Conservation (phyloP, 2,888 invertebrate genomes). For the Dryobota labecula region DNA sequence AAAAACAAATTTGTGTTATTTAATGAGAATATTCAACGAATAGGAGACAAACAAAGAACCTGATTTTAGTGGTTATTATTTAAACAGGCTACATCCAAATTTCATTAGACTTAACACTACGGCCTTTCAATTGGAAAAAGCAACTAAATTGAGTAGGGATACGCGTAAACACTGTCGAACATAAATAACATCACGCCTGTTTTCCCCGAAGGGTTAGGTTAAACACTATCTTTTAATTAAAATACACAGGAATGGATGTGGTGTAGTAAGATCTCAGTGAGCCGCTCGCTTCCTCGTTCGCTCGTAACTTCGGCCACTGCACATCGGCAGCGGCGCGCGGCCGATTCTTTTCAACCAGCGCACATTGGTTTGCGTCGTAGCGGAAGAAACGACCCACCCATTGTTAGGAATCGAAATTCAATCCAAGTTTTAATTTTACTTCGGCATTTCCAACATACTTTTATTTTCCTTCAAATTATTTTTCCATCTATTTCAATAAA, state of each 20-base stretch:
- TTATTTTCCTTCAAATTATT: conserved; percentile 2
- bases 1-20: neutral
- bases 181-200: too few relatives aligned
- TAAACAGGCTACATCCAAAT: neutral
- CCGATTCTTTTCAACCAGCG: conserved; percentile 54
- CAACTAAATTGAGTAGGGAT: neutral
- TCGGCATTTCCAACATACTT: conserved; percentile 12
- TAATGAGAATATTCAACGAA: neutral
- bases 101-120: neutral
- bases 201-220: too few relatives aligned
- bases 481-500: neutral
- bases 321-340: conserved; percentile 18
- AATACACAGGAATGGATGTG: too few relatives aligned
- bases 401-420: conserved; percentile 72
- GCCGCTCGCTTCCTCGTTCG: neutral
- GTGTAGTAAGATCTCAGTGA: neutral
- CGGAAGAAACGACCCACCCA: conserved; percentile 65
- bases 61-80: neutral
- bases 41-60: neutral
- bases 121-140: neutral
- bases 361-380: conserved; percentile 62
- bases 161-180: neutral
- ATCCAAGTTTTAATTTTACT: conserved; percentile 69
- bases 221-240: neutral
- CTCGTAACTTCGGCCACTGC: conserved; percentile 20